Percentiles rank a stretch among this genome's conserved stretches.
phyloP scores from a whole-genome alignment of 2,888 invertebrate genomes.

The Eustalomyia histrio region DNA sequence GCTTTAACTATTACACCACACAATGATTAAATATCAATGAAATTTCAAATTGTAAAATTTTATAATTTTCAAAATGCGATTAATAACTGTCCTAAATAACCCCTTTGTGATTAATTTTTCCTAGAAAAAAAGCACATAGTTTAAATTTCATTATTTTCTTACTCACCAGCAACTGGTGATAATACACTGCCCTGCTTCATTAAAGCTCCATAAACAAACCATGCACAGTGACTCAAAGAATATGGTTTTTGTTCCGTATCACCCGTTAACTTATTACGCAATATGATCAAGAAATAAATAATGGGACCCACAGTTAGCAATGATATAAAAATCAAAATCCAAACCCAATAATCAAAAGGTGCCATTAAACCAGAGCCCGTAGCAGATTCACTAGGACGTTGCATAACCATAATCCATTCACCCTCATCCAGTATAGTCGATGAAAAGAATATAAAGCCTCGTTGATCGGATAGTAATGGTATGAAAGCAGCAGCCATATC shows the following conservation, averaged over 20 bases:
- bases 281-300: slow-evolving; percentile 85
- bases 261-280: slow-evolving; percentile 83
- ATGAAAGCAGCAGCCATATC: slow-evolving; percentile 89
- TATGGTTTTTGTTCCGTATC: slow-evolving; percentile 82
- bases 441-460: slow-evolving; percentile 82
- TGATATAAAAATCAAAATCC: slow-evolving; percentile 87
- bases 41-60: too few species aligned
- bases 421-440: slow-evolving; percentile 85
- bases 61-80: too few species aligned
- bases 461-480: slow-evolving; percentile 83
- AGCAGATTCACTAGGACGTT: slow-evolving; percentile 89
- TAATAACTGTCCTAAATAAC: too few species aligned
- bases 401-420: slow-evolving; percentile 89
- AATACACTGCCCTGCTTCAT: slow-evolving; percentile 92
- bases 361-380: slow-evolving; percentile 90
- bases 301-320: slow-evolving; percentile 88
- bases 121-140: too few species aligned
- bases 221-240: slow-evolving; percentile 86
- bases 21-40: too few species aligned
- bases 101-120: too few species aligned
- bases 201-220: slow-evolving; percentile 91
- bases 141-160: slow-evolving; percentile 1
- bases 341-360: slow-evolving; percentile 87
- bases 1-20: too few species aligned
- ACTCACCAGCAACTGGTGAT: slow-evolving; percentile 88